Conservation (phyloP, 2,888 invertebrate species). For the Dendrolimus pini region DNA sequence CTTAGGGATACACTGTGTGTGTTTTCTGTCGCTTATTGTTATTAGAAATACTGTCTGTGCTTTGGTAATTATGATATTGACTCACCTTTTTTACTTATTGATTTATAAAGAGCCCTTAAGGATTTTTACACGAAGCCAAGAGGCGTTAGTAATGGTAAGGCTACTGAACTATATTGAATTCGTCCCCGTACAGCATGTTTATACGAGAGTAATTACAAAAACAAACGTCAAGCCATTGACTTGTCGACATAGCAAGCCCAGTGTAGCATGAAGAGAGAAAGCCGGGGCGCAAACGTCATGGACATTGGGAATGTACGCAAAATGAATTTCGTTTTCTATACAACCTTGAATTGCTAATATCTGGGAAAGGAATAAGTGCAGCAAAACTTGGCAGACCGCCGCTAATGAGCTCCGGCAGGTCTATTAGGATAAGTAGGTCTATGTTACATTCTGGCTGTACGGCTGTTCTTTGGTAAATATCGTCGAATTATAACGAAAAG, state of each 20-base stretch:
- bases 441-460: no score
- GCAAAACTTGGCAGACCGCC: conserved; percentile 8
- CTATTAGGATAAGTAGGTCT: no score
- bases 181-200: conserved; percentile 24
- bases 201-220: conserved; percentile 30
- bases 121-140: no score
- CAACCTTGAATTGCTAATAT: conserved; percentile 27
- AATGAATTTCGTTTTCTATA: conserved; percentile 54
- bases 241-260: conserved; percentile 33
- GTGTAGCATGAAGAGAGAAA: conserved; percentile 57
- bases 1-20: no score
- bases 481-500: no score
- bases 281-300: conserved; percentile 30
- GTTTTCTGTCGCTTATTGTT: no score
- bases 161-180: conserved; percentile 26
- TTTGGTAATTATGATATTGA: no score
- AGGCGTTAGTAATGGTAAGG: conserved; percentile 4
- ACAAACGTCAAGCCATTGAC: conserved; percentile 42
- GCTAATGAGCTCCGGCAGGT: no score
- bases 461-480: no score
- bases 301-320: conserved; percentile 40
- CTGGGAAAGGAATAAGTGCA: conserved; percentile 22
- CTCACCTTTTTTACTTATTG: no score
- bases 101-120: no score
- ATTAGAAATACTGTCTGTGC: no score